Evolutionary conservation across 2,113 vertebrate genomes (phyloP), one percentile per base, ranked within the genome.

Genomic region (Phalacrocorax brasilianus): DNA sequence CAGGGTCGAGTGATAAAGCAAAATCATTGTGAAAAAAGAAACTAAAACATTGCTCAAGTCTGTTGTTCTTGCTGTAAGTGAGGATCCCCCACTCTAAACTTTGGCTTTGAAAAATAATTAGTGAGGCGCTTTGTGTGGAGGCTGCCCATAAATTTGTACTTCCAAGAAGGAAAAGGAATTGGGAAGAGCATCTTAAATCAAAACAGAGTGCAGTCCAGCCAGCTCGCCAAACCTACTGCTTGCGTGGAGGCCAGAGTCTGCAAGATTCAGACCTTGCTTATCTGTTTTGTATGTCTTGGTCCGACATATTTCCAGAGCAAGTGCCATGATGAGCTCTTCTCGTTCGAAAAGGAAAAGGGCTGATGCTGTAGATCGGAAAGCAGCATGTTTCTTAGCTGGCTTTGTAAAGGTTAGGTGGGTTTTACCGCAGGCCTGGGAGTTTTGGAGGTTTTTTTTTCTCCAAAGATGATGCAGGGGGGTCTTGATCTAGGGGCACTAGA

Each of bases 321-420:
- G 53, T 23, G 38, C 47, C 3, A 2, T 42, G 45, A 27, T 53
- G 67, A 79, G 30, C 45, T 55, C 70, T 68, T 23, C 70, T 78
- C 3, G 0, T 52, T 18, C 0, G 2, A 33, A 14, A 56, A 62
- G 58, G 67, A 71, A 52, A n/a, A 11, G 2, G 5, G 22, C 40
- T 70, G 45, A 22, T 42, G 77, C 11, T 40, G 21, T 13, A 70
- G 45, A 20, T 16, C 62, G 42, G 75, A 56, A 52, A 81, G 30
- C 67, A 72, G 44, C 56, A 12, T 0, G 0, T 4, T 45, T 87
- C 75, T 89, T 42, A 72, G 21, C 42, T 55, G 40, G 6, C 40
- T 82, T 87, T 12, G 3, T 52, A 68, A 83, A 82, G 19, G 8
- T 72, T 35, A 21, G 59, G 8, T 47, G 33, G 5, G 6, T 80